phyloP scores from a whole-genome alignment of 1,140 invertebrate genomes.

The Caenorhabditis inopinata region DNA sequence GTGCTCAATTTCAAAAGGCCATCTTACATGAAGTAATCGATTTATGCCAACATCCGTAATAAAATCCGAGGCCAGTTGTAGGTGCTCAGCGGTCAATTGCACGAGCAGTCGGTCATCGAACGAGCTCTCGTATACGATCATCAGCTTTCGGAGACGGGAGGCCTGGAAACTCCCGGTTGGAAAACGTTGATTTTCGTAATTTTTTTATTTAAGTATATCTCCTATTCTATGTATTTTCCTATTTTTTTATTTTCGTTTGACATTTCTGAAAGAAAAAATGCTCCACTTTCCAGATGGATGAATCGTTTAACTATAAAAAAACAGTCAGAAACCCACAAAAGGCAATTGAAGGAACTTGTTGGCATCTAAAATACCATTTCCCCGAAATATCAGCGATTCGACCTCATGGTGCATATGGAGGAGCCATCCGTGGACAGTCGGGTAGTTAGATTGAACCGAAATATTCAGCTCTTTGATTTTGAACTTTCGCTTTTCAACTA shows the following conservation, averaged over 20 bases:
- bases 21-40: not conserved
- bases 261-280: too few species aligned
- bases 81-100: not conserved
- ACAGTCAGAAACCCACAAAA: not conserved
- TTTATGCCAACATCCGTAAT: not conserved
- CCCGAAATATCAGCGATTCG: not conserved
- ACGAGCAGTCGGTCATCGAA: not conserved
- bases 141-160: not conserved
- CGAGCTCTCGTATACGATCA: not conserved
- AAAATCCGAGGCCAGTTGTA: not conserved
- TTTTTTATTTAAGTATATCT: too few species aligned
- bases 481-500: slow-evolving; percentile 5
- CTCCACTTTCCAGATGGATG: too few species aligned
- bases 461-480: not conserved
- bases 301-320: too few species aligned
- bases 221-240: too few species aligned
- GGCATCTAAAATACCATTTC: not conserved
- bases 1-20: too few species aligned
- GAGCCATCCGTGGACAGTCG: not conserved
- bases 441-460: not conserved
- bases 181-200: not conserved
- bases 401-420: not conserved
- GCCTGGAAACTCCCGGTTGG: not conserved
- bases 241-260: too few species aligned
- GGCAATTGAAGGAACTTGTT: not conserved